Evolutionary conservation across 2,797 vertebrate genomes (phyloP), one percentile per base, ranked within the genome.

Genomic region (Syngnathus rostellatus): DNA sequence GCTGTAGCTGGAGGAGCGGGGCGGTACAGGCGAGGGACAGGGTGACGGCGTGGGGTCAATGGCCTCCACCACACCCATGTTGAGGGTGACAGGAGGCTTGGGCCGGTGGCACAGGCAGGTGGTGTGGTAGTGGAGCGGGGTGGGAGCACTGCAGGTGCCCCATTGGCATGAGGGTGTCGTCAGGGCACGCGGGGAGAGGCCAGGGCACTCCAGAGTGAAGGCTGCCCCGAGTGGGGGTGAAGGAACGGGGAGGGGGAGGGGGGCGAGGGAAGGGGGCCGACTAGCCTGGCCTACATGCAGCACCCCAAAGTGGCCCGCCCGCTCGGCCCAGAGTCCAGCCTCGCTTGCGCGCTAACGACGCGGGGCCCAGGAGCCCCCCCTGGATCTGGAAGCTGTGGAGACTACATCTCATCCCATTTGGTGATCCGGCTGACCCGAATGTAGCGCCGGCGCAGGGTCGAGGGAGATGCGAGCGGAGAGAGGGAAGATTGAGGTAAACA

Each of bases 1-100:
- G 80, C 89, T 89, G 87, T 88, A 91, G 90, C 89, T 91, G 88
- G 91, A 90, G 85, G 91, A 91, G 77, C 84, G 89, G 82, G 90
- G 81, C 88, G 91, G 87, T 68, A 90, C 87, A 69, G 91, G 89
- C 6, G 91, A 91, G 80, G 90, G 86, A 79, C 87, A 87, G 62
- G 88, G 80, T 66, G 88, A 89, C 0, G 84, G 81, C 6, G 61
- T 71, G 0, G 88, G 86, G 77, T 90, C 89, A 80, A 90, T 89
- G 77, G 88, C 84, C 74, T 88, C 88, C 73, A 86, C 85, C 72
- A 88, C 88, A 66, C 90, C 92, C 92, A 92, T 92, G 85, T 83
- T 88, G 79, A 89, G 83, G 72, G 84, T 76, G 59, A 82, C 83
- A 0, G 88, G 85, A 50, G 84, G 85, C 67, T 84, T 79, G 61